Evolutionary conservation across 2,888 invertebrate genomes (phyloP).

Genomic region (Dioctria linearis): DNA sequence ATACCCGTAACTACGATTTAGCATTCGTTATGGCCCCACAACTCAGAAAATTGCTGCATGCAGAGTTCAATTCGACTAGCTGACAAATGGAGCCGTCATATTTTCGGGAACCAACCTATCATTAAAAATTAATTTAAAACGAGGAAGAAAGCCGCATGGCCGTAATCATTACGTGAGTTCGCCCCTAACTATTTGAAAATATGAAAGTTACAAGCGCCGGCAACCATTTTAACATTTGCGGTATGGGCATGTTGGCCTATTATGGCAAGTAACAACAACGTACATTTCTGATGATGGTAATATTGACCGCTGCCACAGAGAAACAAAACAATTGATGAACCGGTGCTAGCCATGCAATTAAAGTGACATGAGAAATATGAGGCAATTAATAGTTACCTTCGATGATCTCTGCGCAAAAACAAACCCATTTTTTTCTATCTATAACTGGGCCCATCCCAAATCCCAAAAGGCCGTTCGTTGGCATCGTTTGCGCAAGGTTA

Average conservation of each 20-base stretch:
- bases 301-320: neutral
- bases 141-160: conserved; percentile 28
- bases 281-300: neutral
- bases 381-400: conserved; percentile 35
- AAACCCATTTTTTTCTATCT: conserved; percentile 18
- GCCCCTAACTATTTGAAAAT: conserved; percentile 35
- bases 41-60: conserved; percentile 23
- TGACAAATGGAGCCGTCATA: conserved; percentile 53
- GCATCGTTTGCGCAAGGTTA: conserved; percentile 5
- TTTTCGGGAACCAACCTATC: conserved; percentile 34
- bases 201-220: conserved; percentile 29
- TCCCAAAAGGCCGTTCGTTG: conserved; percentile 13
- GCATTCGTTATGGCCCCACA: conserved; percentile 27
- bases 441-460: conserved; percentile 25
- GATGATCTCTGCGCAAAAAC: conserved; percentile 41
- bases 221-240: conserved; percentile 18
- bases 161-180: conserved; percentile 22
- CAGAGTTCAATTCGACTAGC: conserved; percentile 3
- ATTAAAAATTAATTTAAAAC: conserved; percentile 53
- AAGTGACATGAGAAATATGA: conserved; percentile 49
- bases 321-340: conserved; percentile 36
- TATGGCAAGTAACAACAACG: conserved; percentile 4
- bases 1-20: conserved; percentile 7
- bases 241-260: neutral
- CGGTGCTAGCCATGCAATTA: conserved; percentile 48